Percentiles rank a stretch among this genome's conserved stretches.
Evolutionary conservation across 2,888 invertebrate species (phyloP).

Genomic region (Agelastica alni): DNA sequence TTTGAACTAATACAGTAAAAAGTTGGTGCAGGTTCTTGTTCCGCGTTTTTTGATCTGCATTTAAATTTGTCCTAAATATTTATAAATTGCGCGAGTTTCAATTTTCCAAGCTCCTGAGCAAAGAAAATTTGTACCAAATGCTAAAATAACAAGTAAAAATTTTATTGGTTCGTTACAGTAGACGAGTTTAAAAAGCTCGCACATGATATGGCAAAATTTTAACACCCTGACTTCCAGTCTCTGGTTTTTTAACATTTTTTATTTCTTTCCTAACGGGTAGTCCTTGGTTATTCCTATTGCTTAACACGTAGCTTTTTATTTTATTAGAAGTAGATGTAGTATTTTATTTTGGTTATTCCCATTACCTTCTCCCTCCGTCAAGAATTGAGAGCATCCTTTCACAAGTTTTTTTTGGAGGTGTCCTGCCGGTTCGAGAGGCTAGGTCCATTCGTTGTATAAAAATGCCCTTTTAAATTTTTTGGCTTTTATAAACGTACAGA

Average conservation of each 20-base stretch:
- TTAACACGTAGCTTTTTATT: conserved; percentile 31
- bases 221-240: conserved; percentile 55
- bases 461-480: background rate
- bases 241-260: conserved; percentile 48
- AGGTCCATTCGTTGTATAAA: background rate
- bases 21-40: background rate
- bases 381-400: conserved; percentile 6
- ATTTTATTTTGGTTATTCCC: conserved; percentile 35
- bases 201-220: conserved; percentile 53
- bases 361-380: conserved; percentile 27
- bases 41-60: background rate
- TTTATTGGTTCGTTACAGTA: conserved; percentile 36
- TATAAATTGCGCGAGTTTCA: no score
- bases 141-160: no score
- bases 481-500: background rate
- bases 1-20: conserved; percentile 33
- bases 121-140: no score
- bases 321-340: conserved; percentile 38
- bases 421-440: background rate
- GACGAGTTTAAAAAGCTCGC: conserved; percentile 43
- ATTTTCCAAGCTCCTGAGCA: no score
- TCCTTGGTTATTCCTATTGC: conserved; percentile 47
- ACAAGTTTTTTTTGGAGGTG: conserved; percentile 17
- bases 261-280: conserved; percentile 45
- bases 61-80: no score